A percentile compares a stretch with the other conserved stretches of the same genome.
Conservation (phyloP, 23 tunicate genomes). For the Trididemnum nubilum region DNA sequence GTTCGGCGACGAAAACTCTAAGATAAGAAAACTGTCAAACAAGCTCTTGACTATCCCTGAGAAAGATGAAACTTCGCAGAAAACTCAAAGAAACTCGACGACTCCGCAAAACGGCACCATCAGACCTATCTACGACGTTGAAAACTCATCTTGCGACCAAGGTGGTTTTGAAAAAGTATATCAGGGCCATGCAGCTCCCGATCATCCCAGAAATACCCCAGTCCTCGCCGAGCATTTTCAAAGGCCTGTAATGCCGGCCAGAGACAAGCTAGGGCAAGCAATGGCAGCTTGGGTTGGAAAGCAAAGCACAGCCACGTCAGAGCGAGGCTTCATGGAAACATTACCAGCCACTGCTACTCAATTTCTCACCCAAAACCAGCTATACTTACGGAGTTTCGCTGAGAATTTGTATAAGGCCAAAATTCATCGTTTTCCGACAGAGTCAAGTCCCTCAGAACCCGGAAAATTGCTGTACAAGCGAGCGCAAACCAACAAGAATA, state of each 20-base stretch:
- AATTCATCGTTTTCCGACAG: background rate
- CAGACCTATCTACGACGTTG: background rate
- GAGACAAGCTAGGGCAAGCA: conserved; percentile 2
- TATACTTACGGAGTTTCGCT: background rate
- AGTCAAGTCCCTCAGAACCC: background rate
- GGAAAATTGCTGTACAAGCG: conserved; percentile 35
- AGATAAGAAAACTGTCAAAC: background rate
- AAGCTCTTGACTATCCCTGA: background rate
- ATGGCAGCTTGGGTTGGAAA: conserved; percentile 35
- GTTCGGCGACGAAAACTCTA: background rate
- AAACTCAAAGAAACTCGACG: background rate
- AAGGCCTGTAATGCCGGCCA: no score
- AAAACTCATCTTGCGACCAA: no score
- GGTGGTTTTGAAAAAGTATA: no score
- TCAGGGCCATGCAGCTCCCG: background rate
- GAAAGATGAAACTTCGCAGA: background rate
- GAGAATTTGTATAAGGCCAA: background rate
- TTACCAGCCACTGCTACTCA: background rate
- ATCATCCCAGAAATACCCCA: background rate
- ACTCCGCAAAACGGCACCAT: background rate
- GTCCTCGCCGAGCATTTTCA: no score
- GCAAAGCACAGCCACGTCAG: background rate
- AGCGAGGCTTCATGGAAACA: background rate
- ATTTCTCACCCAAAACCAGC: background rate
- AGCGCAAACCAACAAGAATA: conserved; percentile 4